Evolutionary conservation across 2,113 vertebrate species (phyloP), one percentile per base, ranked within the genome.

Genomic region (Aphyosemion australe): DNA sequence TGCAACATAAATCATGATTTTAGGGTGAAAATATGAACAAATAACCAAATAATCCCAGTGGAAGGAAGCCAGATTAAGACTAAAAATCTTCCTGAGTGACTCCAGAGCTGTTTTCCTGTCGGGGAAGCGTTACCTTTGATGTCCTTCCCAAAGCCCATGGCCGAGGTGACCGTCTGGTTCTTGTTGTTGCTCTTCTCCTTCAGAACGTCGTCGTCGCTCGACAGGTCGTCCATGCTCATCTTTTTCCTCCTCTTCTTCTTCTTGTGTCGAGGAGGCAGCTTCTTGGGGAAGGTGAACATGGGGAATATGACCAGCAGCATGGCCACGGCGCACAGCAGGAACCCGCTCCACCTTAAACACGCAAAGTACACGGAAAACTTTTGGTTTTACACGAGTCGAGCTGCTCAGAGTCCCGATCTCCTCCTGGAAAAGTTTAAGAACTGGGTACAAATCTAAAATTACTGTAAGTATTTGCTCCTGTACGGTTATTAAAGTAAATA

Each of bases 271-370:
- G 96, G 97, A 0, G 97, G 97, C 76, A 99, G 95, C 87, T 98
- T 99, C 93, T 99, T 96, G 16, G 97, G 97, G 91, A 99, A 99
- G 85, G 95, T 93, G 93, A 99, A 98, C 97, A 99, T 99, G 87
- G 97, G 97, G 89, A 98, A 96, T 90, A 99, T 97, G 81, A 99
- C 96, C 87, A 98, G 93, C 74, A 96, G 92, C 97, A 99, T 98
- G 74, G 96, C 96, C 87, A 95, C 92, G 65, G 97, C 93, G 74
- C 97, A 99, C 83, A 99, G 93, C 64, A 99, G 94, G 92, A 99
- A 99, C 50, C 97, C 97, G 80, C 96, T 98, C 97, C 97, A 99
- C 97, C 97, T 99, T 10, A 20, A 12, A 49, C 51, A 45, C 41
- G n/a, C 14, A 14, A n/a, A 46, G 8, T n/a, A 6, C 45, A 46